Evolutionary conservation across 30 jellyfish, hydroid and myxozoan species (phyloP), one percentile per base, ranked within the genome.

Genomic region (Chrysaora quinquecirrha): DNA sequence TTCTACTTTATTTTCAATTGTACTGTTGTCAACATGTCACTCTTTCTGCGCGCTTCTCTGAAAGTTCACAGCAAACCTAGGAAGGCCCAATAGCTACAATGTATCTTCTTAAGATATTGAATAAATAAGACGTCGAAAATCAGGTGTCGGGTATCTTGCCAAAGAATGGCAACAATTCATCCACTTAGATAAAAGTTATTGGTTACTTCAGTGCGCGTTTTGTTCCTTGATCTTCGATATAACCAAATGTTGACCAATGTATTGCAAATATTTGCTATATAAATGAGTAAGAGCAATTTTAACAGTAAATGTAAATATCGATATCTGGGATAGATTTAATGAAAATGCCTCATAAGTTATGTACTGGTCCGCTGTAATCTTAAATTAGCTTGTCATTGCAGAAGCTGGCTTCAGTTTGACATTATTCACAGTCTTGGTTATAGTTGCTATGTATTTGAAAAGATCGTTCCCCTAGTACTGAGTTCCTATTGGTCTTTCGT

Each of bases 261-360:
- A n/a, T 20, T 19, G 73, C 89, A 78, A 78, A 78, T 78, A 78
- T 78, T 78, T 29, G 81, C 18, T 43, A 34, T 30, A 25, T 70
- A 62, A 62, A 78, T 78, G 52, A 78, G 43, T 78, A 78, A 64
- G 71, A 32, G 73, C 73, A 32, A 75, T 78, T 78, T 61, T 73
- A 61, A 63, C 48, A 34, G 25, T 63, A 38, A 62, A 66, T 3
- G 89, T 43, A 62, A 78, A 62, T 73, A 78, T 33, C 58, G 16
- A 16, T 16, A 9, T 43, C 58, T 16, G 58, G 16, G 16, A 43
- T 43, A 43, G 58, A 6, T 43, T 43, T 16, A 43, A 6, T 16
- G 16, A 43, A 43, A 43, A 43, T 43, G 16, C 16, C 58, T 43
- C 58, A 43, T 9, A n/a, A n/a, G n/a, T n/a, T n/a, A n/a, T n/a